These are phyloP conservation scores for Luffia ferchaultella DNA, from an alignment of 2,888 invertebrate genomes.

Conservation along the genomic window DNA sequence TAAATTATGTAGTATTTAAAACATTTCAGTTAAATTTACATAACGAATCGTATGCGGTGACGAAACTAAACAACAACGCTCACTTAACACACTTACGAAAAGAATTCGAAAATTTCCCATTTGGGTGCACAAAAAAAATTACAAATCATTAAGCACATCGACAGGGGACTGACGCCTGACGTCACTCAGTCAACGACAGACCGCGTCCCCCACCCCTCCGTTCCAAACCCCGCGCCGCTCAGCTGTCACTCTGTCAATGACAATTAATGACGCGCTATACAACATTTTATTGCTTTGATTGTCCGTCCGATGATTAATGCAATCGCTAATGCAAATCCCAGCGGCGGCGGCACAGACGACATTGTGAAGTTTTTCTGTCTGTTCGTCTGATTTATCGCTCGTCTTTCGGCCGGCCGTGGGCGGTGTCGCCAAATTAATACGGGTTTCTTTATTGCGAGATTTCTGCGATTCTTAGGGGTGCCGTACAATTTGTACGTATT, in stretches of 20 bases:
- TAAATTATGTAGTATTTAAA: no score
- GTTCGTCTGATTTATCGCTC: conserved; percentile 2
- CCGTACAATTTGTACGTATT: neutral
- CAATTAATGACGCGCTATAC: conserved; percentile 59
- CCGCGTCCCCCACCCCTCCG: neutral
- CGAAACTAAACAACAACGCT: no score
- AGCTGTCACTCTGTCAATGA: conserved; percentile 57
- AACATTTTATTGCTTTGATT: conserved; percentile 53
- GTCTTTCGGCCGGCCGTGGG: neutral
- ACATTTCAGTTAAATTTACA: no score
- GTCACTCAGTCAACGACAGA: conserved; percentile 58
- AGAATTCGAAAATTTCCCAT: no score
- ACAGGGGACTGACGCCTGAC: conserved; percentile 27
- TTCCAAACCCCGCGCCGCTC: conserved; percentile 16
- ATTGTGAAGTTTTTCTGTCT: conserved; percentile 24
- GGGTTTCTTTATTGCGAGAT: neutral
- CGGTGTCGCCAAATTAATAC: conserved; percentile 3
- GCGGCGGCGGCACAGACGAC: conserved; percentile 36
- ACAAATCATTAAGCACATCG: neutral
- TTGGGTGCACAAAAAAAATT: no score
- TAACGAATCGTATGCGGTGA: no score
- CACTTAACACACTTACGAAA: no score
- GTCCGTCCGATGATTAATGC: conserved; percentile 54
- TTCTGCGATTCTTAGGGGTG: conserved; percentile 1
- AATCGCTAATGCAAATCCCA: conserved; percentile 63